phyloP scores from a whole-genome alignment of 2,888 invertebrate species.

The Leptura quadrifasciata region DNA sequence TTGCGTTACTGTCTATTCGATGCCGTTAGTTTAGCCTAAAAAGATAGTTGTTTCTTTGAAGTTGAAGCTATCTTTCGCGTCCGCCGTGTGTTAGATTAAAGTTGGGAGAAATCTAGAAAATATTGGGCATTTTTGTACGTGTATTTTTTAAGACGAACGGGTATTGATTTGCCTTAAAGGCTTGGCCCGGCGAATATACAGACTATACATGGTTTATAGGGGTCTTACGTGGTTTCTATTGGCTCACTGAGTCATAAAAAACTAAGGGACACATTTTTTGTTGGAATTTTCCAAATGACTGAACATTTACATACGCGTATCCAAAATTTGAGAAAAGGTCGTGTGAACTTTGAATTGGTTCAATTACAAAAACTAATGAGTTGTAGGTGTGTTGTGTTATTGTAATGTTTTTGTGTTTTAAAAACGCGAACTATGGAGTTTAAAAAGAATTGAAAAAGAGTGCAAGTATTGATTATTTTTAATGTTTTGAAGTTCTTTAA shows the following conservation, averaged over 20 bases:
- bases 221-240: constrained; percentile 74
- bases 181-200: constrained; percentile 73
- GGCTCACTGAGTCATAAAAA: constrained; percentile 75
- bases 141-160: constrained; percentile 73
- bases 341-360: constrained; percentile 59
- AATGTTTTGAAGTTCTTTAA: constrained; percentile 69
- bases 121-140: constrained; percentile 66
- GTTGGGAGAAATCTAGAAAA: constrained; percentile 59
- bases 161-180: constrained; percentile 75
- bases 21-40: constrained; percentile 71
- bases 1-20: constrained; percentile 67
- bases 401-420: constrained; percentile 60
- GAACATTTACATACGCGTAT: constrained; percentile 74
- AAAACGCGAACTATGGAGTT: constrained; percentile 64
- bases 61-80: constrained; percentile 55
- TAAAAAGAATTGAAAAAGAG: constrained; percentile 66
- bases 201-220: constrained; percentile 74
- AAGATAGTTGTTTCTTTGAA: constrained; percentile 63
- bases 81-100: constrained; percentile 50
- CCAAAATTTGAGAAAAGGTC: constrained; percentile 71
- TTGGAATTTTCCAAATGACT: constrained; percentile 82
- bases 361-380: constrained; percentile 55
- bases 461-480: constrained; percentile 71
- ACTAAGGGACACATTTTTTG: constrained; percentile 73
- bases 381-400: constrained; percentile 56